Evolutionary conservation across 2,797 vertebrate species (phyloP).

Genomic region (Meriones psammophilus): DNA sequence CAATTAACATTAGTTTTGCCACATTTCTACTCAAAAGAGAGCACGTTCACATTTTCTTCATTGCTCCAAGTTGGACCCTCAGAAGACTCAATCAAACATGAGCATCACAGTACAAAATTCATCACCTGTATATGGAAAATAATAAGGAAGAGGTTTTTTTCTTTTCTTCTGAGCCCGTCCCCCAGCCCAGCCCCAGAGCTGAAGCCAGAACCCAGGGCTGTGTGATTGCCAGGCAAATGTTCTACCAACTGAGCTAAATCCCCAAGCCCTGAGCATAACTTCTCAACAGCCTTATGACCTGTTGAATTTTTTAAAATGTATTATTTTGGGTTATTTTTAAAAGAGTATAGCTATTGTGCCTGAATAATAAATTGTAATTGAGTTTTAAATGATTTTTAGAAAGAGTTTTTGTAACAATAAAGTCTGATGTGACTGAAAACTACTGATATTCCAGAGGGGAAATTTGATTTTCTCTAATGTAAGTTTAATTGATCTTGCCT

Average conservation of each 20-base stretch:
- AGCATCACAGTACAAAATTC: constrained; percentile 76
- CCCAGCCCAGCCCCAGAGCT: background rate
- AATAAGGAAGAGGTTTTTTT: constrained; percentile 80
- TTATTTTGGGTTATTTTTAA: constrained; percentile 80
- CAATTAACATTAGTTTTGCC: constrained; percentile 44
- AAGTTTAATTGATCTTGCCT: background rate
- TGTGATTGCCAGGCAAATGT: background rate
- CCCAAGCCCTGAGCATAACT: constrained; percentile 44
- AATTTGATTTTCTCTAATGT: background rate
- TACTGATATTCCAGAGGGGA: constrained; percentile 61
- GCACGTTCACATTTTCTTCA: constrained; percentile 69
- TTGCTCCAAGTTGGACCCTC: constrained; percentile 74
- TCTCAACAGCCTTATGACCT: constrained; percentile 79
- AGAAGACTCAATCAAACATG: constrained; percentile 80
- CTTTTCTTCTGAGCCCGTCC: constrained; percentile 44
- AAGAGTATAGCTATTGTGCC: constrained; percentile 75
- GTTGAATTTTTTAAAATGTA: background rate
- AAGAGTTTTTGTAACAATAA: constrained; percentile 50
- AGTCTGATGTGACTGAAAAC: background rate
- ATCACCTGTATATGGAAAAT: constrained; percentile 68
- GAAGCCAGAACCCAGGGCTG: background rate
- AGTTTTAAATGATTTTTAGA: constrained; percentile 77
- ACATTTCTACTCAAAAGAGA: constrained; percentile 52
- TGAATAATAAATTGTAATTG: constrained; percentile 79
- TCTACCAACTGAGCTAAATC: background rate